Conservation (phyloP, 2,888 invertebrate species). For the Xylocampa areola region DNA sequence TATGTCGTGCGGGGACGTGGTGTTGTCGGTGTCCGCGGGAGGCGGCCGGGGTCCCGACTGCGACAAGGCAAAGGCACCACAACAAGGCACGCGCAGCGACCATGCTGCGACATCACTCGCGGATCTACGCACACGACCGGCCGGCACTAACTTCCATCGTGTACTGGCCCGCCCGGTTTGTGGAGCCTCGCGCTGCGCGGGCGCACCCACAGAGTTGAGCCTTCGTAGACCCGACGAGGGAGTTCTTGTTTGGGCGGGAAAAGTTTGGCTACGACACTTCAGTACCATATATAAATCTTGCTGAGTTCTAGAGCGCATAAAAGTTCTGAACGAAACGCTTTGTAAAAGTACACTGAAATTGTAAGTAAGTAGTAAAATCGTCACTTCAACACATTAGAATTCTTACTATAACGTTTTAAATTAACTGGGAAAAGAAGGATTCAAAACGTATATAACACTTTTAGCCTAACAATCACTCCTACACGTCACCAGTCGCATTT, state of each 20-base stretch:
- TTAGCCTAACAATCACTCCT: background rate
- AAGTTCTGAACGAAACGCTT: background rate
- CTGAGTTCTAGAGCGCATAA: background rate
- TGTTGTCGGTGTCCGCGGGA: slow-evolving; percentile 75
- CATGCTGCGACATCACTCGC: slow-evolving; percentile 88
- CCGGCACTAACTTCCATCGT: slow-evolving; percentile 83
- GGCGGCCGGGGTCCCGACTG: slow-evolving; percentile 70
- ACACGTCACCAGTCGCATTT: background rate
- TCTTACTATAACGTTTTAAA: no score
- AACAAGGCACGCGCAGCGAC: slow-evolving; percentile 81
- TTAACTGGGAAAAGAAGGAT: no score
- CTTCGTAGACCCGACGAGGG: slow-evolving; percentile 57
- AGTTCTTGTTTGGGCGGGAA: slow-evolving; percentile 70
- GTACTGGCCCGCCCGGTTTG: slow-evolving; percentile 82
- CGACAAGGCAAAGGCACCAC: slow-evolving; percentile 80
- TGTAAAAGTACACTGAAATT: no score
- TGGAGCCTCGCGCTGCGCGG: slow-evolving; percentile 75
- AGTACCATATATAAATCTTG: background rate
- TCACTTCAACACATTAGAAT: no score
- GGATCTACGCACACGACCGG: slow-evolving; percentile 78
- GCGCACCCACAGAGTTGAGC: slow-evolving; percentile 76
- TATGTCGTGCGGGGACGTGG: slow-evolving; percentile 77
- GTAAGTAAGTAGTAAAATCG: no score
- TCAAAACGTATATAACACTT: no score
- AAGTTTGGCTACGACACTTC: slow-evolving; percentile 25